Evolutionary conservation across 2,888 invertebrate genomes (phyloP).

Genomic region (Uloborus plumipes): DNA sequence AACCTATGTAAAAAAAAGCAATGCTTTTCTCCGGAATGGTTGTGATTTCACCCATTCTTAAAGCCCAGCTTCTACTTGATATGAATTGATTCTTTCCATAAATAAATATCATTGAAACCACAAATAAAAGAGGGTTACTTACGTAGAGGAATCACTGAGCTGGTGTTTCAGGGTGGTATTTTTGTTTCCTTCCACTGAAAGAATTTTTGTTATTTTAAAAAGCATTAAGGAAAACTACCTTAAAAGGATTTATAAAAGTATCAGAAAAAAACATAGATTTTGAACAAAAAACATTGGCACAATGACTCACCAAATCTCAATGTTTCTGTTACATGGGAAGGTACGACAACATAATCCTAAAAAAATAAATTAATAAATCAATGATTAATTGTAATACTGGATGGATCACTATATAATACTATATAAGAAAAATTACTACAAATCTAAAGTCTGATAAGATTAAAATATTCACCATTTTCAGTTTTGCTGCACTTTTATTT

Average conservation of each 20-base stretch:
- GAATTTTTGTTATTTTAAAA: conserved; percentile 26
- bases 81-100: too few relatives aligned
- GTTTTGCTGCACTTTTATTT: too few relatives aligned
- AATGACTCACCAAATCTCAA: conserved; percentile 40
- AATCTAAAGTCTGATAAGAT: too few relatives aligned
- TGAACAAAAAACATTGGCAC: not conserved
- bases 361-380: conserved; percentile 4
- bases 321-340: conserved; percentile 72
- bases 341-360: conserved; percentile 86
- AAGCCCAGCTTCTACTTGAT: too few relatives aligned
- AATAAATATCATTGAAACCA: too few relatives aligned
- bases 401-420: not conserved
- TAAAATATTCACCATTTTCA: too few relatives aligned
- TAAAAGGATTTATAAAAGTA: not conserved
- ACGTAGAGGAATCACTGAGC: conserved; percentile 53
- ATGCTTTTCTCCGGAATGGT: too few relatives aligned
- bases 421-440: not conserved
- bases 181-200: conserved; percentile 36
- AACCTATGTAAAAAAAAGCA: too few relatives aligned
- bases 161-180: conserved; percentile 53
- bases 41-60: too few relatives aligned
- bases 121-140: conserved; percentile 5
- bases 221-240: not conserved
- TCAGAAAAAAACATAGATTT: not conserved
- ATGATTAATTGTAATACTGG: not conserved